phyloP scores from a whole-genome alignment of 2,888 invertebrate genomes.

The Hipparchia semele region DNA sequence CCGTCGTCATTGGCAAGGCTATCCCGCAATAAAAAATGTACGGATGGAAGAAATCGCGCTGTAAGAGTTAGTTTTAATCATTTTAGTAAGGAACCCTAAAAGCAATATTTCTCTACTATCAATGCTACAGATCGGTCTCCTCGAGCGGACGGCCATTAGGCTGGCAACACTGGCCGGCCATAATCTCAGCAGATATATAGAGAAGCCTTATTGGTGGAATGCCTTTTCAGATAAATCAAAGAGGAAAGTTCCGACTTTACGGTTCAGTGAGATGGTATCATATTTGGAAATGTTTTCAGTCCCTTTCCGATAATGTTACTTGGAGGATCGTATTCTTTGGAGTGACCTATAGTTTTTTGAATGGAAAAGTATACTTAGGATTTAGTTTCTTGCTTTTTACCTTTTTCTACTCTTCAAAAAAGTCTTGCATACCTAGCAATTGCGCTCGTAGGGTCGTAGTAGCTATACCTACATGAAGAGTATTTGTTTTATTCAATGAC shows the following conservation, averaged over 20 bases:
- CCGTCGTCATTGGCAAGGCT: no score
- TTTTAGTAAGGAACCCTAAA: background rate
- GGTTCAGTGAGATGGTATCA: slow-evolving; percentile 26
- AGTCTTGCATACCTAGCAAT: background rate
- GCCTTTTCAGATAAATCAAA: slow-evolving; percentile 26
- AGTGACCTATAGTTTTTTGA: slow-evolving; percentile 1
- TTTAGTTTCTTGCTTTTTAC: no score
- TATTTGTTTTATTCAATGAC: no score
- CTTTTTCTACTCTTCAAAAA: no score
- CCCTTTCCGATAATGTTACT: slow-evolving; percentile 18
- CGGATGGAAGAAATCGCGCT: no score
- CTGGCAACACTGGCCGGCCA: slow-evolving; percentile 17
- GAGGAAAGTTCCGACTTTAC: slow-evolving; percentile 25
- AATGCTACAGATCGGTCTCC: background rate
- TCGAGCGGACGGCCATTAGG: background rate
- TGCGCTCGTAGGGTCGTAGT: no score
- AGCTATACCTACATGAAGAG: no score
- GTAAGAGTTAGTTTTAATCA: no score
- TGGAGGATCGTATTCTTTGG: background rate
- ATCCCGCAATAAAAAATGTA: no score
- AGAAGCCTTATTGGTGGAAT: slow-evolving; percentile 20
- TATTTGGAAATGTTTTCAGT: slow-evolving; percentile 26
- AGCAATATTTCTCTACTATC: slow-evolving; percentile 13
- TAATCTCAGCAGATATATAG: slow-evolving; percentile 18
- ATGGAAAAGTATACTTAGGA: background rate